Evolutionary conservation across 2,797 vertebrate genomes (phyloP).

Genomic region (Podargus strigoides): DNA sequence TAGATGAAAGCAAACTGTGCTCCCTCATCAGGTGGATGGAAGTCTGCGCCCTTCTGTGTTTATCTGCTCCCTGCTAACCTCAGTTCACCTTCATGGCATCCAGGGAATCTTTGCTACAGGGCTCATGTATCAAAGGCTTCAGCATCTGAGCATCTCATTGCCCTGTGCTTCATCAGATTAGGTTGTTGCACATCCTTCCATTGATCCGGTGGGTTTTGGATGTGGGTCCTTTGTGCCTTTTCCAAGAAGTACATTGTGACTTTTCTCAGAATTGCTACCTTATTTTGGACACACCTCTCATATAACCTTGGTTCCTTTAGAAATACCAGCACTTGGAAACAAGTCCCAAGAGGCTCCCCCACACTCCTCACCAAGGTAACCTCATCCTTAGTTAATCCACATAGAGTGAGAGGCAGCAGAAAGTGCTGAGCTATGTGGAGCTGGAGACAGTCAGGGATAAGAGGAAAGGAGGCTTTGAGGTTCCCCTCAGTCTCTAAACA

Average conservation of each 20-base stretch:
- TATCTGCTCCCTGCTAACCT: constrained; percentile 55
- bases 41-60: constrained; percentile 30
- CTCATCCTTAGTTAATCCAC: neutral
- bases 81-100: constrained; percentile 41
- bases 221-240: neutral
- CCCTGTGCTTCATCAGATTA: neutral
- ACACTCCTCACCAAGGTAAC: neutral
- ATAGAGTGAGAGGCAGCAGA: neutral
- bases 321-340: neutral
- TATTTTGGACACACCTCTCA: neutral
- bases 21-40: constrained; percentile 56
- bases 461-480: neutral
- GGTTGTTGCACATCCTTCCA: neutral
- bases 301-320: neutral
- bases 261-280: neutral
- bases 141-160: neutral
- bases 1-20: constrained; percentile 41
- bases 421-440: neutral
- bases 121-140: constrained; percentile 43
- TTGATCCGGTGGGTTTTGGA: neutral
- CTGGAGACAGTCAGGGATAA: neutral
- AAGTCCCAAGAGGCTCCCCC: neutral
- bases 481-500: neutral
- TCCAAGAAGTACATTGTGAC: neutral
- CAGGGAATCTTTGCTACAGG: constrained; percentile 53